A percentile compares a stretch with the other conserved stretches of the same genome.
phyloP scores from a whole-genome alignment of 2,797 vertebrate species.

The Psittacula echo region DNA sequence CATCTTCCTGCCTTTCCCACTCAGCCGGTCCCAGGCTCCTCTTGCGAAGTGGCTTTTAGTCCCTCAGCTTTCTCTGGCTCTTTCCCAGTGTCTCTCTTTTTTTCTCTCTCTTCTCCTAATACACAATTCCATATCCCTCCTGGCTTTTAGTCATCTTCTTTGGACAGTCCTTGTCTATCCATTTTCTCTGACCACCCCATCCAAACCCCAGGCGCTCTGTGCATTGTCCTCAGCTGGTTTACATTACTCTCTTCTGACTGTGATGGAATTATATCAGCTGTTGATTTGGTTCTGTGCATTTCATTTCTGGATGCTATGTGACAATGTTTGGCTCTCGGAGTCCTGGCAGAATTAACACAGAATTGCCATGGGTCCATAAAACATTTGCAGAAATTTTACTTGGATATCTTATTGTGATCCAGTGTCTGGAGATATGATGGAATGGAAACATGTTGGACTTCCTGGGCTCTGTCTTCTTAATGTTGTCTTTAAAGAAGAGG shows the following conservation, averaged over 20 bases:
- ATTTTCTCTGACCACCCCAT: background rate
- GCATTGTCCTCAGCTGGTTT: background rate
- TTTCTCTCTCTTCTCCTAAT: background rate
- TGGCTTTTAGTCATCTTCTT: background rate
- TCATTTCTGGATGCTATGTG: background rate
- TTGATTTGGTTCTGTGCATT: conserved; percentile 26
- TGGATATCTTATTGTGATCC: background rate
- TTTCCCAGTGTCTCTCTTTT: background rate
- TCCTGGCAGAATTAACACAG: conserved; percentile 27
- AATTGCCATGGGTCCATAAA: conserved; percentile 23
- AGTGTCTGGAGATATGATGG: background rate
- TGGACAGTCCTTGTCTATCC: background rate
- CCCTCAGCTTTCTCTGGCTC: background rate
- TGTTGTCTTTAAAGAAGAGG: background rate
- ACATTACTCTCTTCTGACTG: background rate
- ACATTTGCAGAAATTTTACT: background rate
- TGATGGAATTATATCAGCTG: conserved; percentile 15
- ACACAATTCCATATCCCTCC: background rate
- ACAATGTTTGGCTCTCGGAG: conserved; percentile 29
- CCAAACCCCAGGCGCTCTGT: background rate
- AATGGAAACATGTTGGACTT: conserved; percentile 25
- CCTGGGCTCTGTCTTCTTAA: conserved; percentile 8
- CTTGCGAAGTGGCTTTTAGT: conserved; percentile 13
- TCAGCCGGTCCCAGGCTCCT: background rate
- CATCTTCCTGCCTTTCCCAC: conserved; percentile 53